These are phyloP conservation scores for Anomalospiza imberbis DNA, from an alignment of 2,797 vertebrate genomes.

Conservation along the genomic window DNA sequence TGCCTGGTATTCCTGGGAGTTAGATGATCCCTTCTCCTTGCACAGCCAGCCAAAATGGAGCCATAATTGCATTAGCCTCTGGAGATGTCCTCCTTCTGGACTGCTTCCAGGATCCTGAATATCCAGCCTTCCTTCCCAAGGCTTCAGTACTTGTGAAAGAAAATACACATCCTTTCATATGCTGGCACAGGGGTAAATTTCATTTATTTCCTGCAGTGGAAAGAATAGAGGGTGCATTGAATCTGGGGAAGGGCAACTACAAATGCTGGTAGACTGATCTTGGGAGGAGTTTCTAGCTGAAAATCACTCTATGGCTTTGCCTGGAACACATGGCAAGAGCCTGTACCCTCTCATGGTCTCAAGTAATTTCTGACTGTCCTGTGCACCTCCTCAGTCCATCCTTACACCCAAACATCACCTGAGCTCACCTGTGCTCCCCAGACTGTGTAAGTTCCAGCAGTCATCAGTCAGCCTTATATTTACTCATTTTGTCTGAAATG, in stretches of 20 bases:
- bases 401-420: background rate
- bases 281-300: background rate
- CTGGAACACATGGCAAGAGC: background rate
- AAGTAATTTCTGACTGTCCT: background rate
- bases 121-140: background rate
- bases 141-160: background rate
- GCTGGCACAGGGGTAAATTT: background rate
- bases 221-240: background rate
- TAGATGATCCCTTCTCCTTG: background rate
- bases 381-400: background rate
- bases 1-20: background rate
- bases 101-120: background rate
- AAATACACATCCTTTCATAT: background rate
- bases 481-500: background rate
- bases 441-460: background rate
- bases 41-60: background rate
- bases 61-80: background rate
- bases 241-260: background rate
- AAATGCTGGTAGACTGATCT: accelerated
- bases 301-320: background rate
- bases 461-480: background rate
- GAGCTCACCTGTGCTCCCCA: background rate
- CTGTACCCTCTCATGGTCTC: background rate
- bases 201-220: background rate
- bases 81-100: background rate